Base-by-base conservation (phyloP, 2,113 vertebrate genomes). In the Cercopithecus mona region DNA sequence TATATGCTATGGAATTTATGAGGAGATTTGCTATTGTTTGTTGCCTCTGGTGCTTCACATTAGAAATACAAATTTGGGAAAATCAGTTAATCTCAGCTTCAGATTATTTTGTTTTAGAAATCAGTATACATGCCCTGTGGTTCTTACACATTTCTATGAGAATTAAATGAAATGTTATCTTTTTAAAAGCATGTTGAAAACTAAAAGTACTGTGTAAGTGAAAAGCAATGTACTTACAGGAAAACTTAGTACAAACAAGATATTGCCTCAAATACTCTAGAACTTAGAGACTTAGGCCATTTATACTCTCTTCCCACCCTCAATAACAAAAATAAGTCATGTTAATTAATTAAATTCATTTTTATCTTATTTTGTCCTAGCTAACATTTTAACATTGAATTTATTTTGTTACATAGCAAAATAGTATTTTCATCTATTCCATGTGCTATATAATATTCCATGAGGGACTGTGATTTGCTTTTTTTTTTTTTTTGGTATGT, bases 101-200 rank as follows among this genome's bases (percentile, higher is more conserved):
- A 75, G 70, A 64, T 84, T 95, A 27, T 92, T 96, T 82, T 94
- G 32, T 90, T 18, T 96, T 68, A 55, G 68, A 91, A 73, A 27
- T 85, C 32, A 72, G 11, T 85, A 83, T 68, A 88, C 8, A 81
- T 81, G 32, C 25, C 25, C 48, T 88, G 3, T 75, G 50, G 43
- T 80, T 96, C 68, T 59, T 81, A 48, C 13, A 86, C 30, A 3
- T 89, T 95, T 97, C 68, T 93, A 6, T 88, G 17, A 92, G 59
- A 84, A 70, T 84, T 93, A 80, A 94, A 50, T 78, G 48, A 97
- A 89, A 57, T 85, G 43, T 2, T 78, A 6, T 91, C 48, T 92
- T 97, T 94, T 84, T 66, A 64, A 45, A 94, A 93, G 70, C 61
- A 59, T 16, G 3, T 88, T 85, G 40, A 85, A 92, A 95, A 75